Base-by-base conservation (phyloP, 2,888 invertebrate genomes). In the Ochlodes sylvanus region DNA sequence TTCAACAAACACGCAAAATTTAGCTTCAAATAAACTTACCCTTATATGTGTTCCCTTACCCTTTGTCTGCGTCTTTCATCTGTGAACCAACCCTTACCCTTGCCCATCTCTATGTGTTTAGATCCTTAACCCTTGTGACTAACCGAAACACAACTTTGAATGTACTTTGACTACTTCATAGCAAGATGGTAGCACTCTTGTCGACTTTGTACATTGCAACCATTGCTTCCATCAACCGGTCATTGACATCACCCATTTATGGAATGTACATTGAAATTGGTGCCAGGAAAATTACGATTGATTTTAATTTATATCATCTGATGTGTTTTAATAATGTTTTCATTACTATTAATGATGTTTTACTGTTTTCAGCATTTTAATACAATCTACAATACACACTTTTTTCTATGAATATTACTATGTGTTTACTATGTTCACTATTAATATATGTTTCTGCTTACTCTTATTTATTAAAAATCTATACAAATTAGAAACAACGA, bases 21-120 rank as follows among this genome's bases (percentile, higher is more conserved):
- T 87, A 90, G 92, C 93, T 92, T 91, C 93, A 89, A 90, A 92
- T 91, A 89, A 93, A 92, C 91, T 91, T 90, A 92, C 93, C 94
- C 94, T 91, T 94, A 94, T 93, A 93, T 93, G 94, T 95, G 90
- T 89, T 93, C 93, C 93, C 93, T 89, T 92, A 94, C 95, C 95
- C 95, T 94, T 95, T 96, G 96, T 96, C 96, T 96, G 95, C 96
- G 96, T 96, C 96, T 95, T 92, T 94, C 96, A 96, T 96, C 95
- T 95, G 95, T 95, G 93, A 94, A 93, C 93, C 92, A 90, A 87
- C 91, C 92, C 90, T 89, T 88, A 87, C 90, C 92, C 87, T 86
- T 87, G 87, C 92, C 93, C 92, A 89, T 87, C 90, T 92, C 86
- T 93, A 92, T 93, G 92, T 93, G 93, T 93, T 90, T 91, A 92